phyloP scores from a whole-genome alignment of 2,888 invertebrate species.

The Andrena dorsata region DNA sequence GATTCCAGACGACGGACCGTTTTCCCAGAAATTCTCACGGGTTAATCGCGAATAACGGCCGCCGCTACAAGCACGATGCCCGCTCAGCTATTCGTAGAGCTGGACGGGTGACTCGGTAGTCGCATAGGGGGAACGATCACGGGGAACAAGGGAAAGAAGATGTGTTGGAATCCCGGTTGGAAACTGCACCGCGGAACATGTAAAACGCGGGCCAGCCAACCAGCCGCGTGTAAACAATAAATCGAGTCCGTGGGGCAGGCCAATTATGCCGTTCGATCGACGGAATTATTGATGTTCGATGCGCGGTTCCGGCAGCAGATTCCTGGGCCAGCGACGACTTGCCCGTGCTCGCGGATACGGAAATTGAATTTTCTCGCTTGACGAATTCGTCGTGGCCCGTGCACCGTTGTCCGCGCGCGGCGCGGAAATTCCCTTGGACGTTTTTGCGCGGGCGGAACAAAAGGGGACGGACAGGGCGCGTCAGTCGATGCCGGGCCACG shows the following conservation, averaged over 20 bases:
- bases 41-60: conserved; percentile 71
- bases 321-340: conserved; percentile 34
- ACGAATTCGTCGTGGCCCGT: conserved; percentile 54
- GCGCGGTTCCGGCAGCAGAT: conserved; percentile 45
- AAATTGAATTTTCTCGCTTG: conserved; percentile 69
- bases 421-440: conserved; percentile 53
- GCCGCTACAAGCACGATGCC: conserved; percentile 39
- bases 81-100: conserved; percentile 45
- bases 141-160: not conserved
- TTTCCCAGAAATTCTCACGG: conserved; percentile 71
- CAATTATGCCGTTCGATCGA: conserved; percentile 58
- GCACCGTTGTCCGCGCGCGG: conserved; percentile 10
- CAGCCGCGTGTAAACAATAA: conserved; percentile 56
- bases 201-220: not conserved
- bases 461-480: conserved; percentile 21
- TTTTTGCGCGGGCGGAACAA: conserved; percentile 39
- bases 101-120: conserved; percentile 8
- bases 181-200: conserved; percentile 1
- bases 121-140: not conserved
- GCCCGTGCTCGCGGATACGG: conserved; percentile 44
- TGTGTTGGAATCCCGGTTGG: not conserved
- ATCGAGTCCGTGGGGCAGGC: conserved; percentile 43
- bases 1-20: conserved; percentile 69
- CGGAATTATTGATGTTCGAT: conserved; percentile 61
- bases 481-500: conserved; percentile 18